Conservation (phyloP, 1,140 invertebrate species). For the Trypoxylus dichotomus region DNA sequence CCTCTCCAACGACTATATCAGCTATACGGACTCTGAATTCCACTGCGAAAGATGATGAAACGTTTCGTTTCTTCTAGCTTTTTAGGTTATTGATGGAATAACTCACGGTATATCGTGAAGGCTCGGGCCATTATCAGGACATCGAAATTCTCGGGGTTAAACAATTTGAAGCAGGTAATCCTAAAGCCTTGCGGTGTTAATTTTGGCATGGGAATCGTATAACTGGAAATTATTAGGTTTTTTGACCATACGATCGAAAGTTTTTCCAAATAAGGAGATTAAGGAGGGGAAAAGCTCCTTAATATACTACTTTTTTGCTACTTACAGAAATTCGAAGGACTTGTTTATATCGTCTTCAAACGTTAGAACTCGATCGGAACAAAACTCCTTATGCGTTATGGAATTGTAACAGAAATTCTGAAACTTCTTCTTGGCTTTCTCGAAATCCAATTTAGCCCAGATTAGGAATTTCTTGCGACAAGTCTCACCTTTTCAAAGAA, state of each 20-base stretch:
- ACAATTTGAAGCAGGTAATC: background rate
- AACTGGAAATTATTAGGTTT: too few relatives aligned
- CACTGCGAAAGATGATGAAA: too few relatives aligned
- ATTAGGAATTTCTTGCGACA: background rate
- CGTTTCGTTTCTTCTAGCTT: too few relatives aligned
- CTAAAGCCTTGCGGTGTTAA: background rate
- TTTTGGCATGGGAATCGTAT: too few relatives aligned
- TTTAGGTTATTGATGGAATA: background rate
- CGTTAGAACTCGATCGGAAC: background rate
- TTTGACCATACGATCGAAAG: too few relatives aligned
- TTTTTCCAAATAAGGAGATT: too few relatives aligned
- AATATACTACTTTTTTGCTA: too few relatives aligned
- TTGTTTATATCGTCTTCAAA: background rate
- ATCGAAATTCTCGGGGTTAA: background rate
- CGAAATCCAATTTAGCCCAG: background rate
- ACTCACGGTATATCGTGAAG: background rate
- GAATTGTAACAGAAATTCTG: background rate
- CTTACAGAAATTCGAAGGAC: background rate
- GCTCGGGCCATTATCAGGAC: background rate
- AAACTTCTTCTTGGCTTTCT: background rate
- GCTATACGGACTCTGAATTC: background rate
- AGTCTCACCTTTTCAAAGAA: background rate
- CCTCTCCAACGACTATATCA: background rate
- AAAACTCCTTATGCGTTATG: background rate
- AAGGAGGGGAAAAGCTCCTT: too few relatives aligned